Evolutionary conservation across 2,113 vertebrate genomes (phyloP), one percentile per base, ranked within the genome.

Genomic region (Ptilorrhoa leucosticta): DNA sequence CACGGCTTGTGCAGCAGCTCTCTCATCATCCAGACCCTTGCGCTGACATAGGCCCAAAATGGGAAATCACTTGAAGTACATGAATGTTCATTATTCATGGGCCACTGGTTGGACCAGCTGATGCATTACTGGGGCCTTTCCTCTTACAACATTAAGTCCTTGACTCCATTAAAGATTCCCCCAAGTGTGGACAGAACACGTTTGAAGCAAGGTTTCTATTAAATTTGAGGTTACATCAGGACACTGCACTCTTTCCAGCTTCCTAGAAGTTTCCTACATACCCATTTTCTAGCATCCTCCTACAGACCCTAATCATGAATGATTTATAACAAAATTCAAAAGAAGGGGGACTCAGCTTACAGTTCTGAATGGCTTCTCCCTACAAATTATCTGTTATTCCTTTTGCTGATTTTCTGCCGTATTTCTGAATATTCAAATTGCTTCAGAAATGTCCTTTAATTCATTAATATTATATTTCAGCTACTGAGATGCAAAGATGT

Each of bases 281-380:
- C 79, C 80, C 37, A 37, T 83, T 89, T 91, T 89, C 90, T 88
- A 56, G 63, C 68, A 77, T 64, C 73, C 77, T 95, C 87, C 92
- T 81, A 89, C 76, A 82, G 68, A 85, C 19, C 31, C 50, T 77
- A 61, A 72, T 93, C 39, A 90, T 54, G 70, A 79, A 83, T 80
- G 37, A 82, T 94, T 92, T 93, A 76, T 88, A 94, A 76, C 50
- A 48, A 79, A 86, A 93, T 77, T 92, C 58, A 80, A 66, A 96
- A 94, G 76, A 87, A 94, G 77, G 30, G 26, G 47, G 33, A 86
- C 30, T 73, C 28, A 0, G 23, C 35, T 83, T 82, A 53, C 65
- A 81, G 61, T 78, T 75, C 47, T 68, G 51, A 66, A 78, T 24
- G 39, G 66, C 28, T 83, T 94, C 20, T 94, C 72, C 60, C 45